phyloP scores from a whole-genome alignment of 2,797 vertebrate genomes.

The Furcifer pardalis region DNA sequence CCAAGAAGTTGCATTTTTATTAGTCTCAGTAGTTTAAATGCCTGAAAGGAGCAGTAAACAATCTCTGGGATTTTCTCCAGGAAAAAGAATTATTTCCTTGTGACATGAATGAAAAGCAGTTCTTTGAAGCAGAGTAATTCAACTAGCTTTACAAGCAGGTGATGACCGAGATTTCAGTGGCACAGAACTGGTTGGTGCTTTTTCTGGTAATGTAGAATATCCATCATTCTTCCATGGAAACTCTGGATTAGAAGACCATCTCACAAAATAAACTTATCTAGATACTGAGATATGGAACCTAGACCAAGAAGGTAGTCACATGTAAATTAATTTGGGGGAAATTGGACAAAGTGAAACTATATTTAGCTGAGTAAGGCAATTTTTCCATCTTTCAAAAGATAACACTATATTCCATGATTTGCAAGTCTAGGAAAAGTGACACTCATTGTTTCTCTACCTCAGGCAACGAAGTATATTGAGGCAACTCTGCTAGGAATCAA shows the following conservation, averaged over 20 bases:
- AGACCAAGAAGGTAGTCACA: background rate
- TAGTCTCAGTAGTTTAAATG: background rate
- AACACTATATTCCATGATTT: background rate
- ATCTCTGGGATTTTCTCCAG: background rate
- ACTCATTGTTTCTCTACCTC: background rate
- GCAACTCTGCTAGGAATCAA: background rate
- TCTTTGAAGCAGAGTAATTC: background rate
- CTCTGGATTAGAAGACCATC: background rate
- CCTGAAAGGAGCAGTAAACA: background rate
- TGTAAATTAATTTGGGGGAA: background rate
- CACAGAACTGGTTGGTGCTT: background rate
- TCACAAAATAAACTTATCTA: background rate
- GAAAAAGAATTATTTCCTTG: constrained; percentile 18
- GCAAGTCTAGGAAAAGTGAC: background rate
- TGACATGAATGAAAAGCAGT: background rate
- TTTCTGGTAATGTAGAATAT: background rate
- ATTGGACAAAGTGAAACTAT: no score
- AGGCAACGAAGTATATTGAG: background rate
- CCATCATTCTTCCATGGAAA: background rate
- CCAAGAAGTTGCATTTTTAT: background rate
- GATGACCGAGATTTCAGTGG: background rate
- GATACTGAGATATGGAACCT: background rate
- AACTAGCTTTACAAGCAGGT: background rate
- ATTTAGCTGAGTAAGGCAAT: background rate
- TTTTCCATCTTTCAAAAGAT: background rate